Evolutionary conservation across 2,888 invertebrate genomes (phyloP).

Genomic region (Tetranychus piercei): DNA sequence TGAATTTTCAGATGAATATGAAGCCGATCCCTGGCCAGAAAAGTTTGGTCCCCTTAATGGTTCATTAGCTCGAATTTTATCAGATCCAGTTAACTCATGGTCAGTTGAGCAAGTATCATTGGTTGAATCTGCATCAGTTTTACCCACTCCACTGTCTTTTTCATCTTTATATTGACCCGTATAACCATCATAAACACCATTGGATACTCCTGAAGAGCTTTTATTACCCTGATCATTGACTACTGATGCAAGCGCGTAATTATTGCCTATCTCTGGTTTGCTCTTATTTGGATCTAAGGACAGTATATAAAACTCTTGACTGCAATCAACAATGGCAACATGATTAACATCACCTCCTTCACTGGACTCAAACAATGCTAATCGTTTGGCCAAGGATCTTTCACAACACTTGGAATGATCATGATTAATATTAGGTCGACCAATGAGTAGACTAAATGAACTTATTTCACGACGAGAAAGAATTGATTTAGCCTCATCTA

Average conservation of each 20-base stretch:
- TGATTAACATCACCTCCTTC: not conserved
- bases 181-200: not conserved
- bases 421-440: not conserved
- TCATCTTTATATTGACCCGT: not conserved
- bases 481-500: not conserved
- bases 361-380: not conserved
- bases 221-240: not conserved
- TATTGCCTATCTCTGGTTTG: not conserved
- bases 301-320: constrained; percentile 7
- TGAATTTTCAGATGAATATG: constrained; percentile 41
- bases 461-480: not conserved
- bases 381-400: not conserved
- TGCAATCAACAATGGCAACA: constrained; percentile 6
- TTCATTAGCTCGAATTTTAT: constrained; percentile 3
- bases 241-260: not conserved
- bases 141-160: constrained; percentile 11
- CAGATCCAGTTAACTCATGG: not conserved
- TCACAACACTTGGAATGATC: constrained; percentile 11
- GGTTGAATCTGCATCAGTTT: constrained; percentile 12
- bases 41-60: not conserved
- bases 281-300: not conserved
- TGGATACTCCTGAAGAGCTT: not conserved
- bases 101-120: constrained; percentile 13
- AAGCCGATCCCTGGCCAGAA: not conserved
- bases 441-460: constrained; percentile 6